phyloP scores from a whole-genome alignment of 23 tunicate species.

The Trididemnum clinides region DNA sequence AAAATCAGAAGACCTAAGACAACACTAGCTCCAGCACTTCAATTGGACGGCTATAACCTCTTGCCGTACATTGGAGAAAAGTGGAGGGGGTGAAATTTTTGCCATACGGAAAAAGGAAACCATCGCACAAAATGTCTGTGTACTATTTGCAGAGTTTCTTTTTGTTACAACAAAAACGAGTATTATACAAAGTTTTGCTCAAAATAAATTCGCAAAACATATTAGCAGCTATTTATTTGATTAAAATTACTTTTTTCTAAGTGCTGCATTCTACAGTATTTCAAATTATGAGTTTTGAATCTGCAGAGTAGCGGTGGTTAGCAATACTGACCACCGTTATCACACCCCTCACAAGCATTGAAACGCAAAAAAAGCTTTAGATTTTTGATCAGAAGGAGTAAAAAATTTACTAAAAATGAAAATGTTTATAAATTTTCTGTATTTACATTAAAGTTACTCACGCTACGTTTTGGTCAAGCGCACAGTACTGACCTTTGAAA shows the following conservation, averaged over 20 bases:
- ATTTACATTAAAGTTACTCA: too few relatives aligned
- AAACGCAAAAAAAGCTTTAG: too few relatives aligned
- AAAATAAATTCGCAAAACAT: background rate
- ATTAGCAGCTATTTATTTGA: background rate
- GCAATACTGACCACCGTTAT: background rate
- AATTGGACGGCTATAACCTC: background rate
- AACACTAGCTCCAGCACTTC: background rate
- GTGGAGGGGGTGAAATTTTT: background rate
- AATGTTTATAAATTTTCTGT: too few relatives aligned
- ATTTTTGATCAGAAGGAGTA: too few relatives aligned
- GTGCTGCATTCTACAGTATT: background rate
- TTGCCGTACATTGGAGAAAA: background rate
- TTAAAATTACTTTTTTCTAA: background rate
- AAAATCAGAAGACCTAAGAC: background rate
- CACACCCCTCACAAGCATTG: too few relatives aligned
- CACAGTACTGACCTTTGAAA: too few relatives aligned
- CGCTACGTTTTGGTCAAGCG: too few relatives aligned
- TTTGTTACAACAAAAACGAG: slow-evolving; percentile 9
- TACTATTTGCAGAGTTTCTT: background rate
- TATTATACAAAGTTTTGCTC: background rate
- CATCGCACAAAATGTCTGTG: slow-evolving; percentile 21
- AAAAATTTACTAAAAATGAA: too few relatives aligned
- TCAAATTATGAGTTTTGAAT: background rate
- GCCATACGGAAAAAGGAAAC: background rate
- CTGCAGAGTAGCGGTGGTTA: slow-evolving; percentile 10